phyloP scores from a whole-genome alignment of 2,888 invertebrate genomes.

The Lepidonotus clava region DNA sequence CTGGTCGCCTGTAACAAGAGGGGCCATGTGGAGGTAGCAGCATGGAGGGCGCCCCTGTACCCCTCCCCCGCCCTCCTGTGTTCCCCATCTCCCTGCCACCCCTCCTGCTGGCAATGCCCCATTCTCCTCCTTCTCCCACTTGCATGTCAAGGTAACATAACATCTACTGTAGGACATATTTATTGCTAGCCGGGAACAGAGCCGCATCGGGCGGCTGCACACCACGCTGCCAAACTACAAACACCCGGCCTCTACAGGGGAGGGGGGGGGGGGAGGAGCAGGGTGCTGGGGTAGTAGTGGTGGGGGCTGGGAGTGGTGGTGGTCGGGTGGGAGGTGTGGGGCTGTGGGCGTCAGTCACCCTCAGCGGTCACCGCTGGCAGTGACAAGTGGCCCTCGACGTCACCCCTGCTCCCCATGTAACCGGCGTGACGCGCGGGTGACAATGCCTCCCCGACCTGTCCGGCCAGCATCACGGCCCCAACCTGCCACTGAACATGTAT shows the following conservation, averaged over 20 bases:
- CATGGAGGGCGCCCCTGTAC: not conserved
- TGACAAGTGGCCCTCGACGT: no score
- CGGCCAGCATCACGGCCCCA: not conserved
- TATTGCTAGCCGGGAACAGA: not conserved
- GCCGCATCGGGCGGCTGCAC: not conserved
- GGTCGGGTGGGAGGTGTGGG: no score
- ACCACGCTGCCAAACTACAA: not conserved
- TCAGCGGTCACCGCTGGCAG: no score
- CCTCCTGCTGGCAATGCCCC: not conserved
- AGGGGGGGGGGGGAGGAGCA: not conserved
- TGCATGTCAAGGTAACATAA: conserved; percentile 13
- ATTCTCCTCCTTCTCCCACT: not conserved
- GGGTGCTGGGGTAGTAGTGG: not conserved
- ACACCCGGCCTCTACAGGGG: not conserved
- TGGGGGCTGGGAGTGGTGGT: not conserved
- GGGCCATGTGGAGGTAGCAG: not conserved
- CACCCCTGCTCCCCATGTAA: no score
- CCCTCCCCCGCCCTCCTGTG: not conserved
- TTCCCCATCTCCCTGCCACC: no score
- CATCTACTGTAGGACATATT: not conserved
- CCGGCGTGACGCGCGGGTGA: no score
- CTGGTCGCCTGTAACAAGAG: not conserved
- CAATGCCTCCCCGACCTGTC: not conserved
- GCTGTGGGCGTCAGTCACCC: no score
- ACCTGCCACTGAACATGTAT: not conserved